These are phyloP conservation scores for Anguilla anguilla DNA, from an alignment of 2,797 vertebrate species.

Conservation along the genomic window DNA sequence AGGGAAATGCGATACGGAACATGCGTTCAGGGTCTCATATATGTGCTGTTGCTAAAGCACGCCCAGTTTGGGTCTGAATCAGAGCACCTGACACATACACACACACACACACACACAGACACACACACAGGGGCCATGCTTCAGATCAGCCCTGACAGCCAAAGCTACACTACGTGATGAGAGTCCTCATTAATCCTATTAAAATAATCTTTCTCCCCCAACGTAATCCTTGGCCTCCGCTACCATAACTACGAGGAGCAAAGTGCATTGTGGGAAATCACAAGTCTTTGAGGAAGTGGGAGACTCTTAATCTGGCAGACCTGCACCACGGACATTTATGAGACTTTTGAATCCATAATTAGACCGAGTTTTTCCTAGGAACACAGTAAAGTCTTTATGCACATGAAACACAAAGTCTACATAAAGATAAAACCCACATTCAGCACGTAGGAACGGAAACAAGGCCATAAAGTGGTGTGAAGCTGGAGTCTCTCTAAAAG, in stretches of 20 bases:
- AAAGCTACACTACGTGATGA: not conserved
- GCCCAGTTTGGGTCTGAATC: conserved; percentile 17
- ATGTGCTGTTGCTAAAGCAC: not conserved
- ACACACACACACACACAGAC: no score
- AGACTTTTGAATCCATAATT: not conserved
- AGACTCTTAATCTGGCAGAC: not conserved
- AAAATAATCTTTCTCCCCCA: conserved; percentile 21
- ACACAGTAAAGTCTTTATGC: not conserved
- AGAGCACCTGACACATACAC: not conserved
- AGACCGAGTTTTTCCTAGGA: not conserved
- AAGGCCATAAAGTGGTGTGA: not conserved
- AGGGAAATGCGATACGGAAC: conserved; percentile 27
- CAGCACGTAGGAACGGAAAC: not conserved
- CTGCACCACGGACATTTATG: not conserved
- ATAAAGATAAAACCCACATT: not conserved
- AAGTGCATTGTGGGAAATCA: conserved; percentile 3
- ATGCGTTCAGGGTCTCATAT: not conserved
- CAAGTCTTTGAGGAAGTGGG: not conserved
- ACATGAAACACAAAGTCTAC: not conserved
- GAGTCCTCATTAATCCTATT: conserved; percentile 18
- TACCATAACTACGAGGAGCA: not conserved
- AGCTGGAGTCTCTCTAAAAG: not conserved
- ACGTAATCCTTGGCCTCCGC: conserved; percentile 12
- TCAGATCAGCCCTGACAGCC: conserved; percentile 14
- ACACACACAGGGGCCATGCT: not conserved